Evolutionary conservation across 2,797 vertebrate genomes (phyloP).

Genomic region (Gobio occitaniae): DNA sequence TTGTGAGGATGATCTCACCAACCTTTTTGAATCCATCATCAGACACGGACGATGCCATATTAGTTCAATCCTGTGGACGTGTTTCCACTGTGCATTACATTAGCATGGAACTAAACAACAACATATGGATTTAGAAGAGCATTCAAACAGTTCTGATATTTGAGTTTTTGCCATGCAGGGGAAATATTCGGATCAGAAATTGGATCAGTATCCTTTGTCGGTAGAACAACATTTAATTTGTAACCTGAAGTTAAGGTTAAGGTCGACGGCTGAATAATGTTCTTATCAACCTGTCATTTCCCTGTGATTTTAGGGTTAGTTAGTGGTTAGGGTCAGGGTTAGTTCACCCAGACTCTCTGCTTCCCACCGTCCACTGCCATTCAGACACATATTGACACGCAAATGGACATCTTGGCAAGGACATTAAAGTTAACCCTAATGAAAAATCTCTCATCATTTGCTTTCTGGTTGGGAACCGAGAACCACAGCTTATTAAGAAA

Average conservation of each 20-base stretch:
- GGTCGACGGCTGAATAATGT: background rate
- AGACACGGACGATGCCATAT: background rate
- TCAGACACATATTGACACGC: background rate
- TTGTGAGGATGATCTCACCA: constrained; percentile 45
- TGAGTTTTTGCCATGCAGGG: background rate
- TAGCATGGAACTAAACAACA: background rate
- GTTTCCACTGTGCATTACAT: background rate
- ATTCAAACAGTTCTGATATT: background rate
- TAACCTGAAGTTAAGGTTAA: background rate
- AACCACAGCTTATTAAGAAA: background rate
- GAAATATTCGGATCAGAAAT: background rate
- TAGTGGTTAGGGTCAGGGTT: constrained; percentile 14
- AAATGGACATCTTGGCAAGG: background rate
- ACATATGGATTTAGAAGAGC: background rate
- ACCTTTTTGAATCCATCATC: constrained; percentile 1
- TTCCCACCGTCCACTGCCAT: background rate
- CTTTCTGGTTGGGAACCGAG: background rate
- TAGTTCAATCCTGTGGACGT: background rate
- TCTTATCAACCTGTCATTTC: constrained; percentile 18
- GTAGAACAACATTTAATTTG: background rate
- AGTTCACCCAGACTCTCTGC: background rate
- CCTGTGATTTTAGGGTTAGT: background rate
- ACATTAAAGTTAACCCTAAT: background rate
- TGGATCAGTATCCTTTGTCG: background rate
- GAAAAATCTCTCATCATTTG: background rate